Conservation (phyloP, 1,140 invertebrate genomes). For the Ips typographus region DNA sequence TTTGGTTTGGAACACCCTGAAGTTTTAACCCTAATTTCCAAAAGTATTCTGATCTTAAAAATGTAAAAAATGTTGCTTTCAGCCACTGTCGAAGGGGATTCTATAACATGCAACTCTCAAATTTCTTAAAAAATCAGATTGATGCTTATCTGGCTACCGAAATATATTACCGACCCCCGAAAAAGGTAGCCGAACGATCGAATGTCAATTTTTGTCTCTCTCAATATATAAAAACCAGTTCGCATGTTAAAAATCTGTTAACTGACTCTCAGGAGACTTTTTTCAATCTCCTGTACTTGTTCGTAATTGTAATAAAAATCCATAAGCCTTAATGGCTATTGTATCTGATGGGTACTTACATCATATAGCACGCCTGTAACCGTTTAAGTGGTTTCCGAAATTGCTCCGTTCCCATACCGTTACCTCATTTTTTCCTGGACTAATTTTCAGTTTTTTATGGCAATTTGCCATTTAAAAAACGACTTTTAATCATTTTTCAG, state of each 20-base stretch:
- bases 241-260: too few relatives aligned
- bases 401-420: conserved; percentile 9
- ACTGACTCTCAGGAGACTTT: conserved; percentile 3
- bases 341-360: conserved; percentile 32
- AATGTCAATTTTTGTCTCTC: conserved; percentile 10
- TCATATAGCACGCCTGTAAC: conserved; percentile 28
- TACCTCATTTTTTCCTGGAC: conserved; percentile 8
- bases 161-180: conserved; percentile 22
- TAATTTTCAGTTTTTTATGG: conserved; percentile 15
- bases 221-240: too few relatives aligned
- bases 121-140: conserved; percentile 19
- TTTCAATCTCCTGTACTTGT: neutral
- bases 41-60: neutral
- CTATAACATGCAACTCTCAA: conserved; percentile 19
- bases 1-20: neutral
- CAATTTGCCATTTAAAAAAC: neutral
- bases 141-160: conserved; percentile 29
- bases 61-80: conserved; percentile 20
- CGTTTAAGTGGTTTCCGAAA: conserved; percentile 16
- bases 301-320: conserved; percentile 28
- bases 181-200: conserved; percentile 6
- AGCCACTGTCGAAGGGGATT: conserved; percentile 14
- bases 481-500: conserved; percentile 16
- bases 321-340: conserved; percentile 30
- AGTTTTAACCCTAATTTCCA: conserved; percentile 8